Evolutionary conservation across 2,113 vertebrate species (phyloP).

Genomic region (Oreochromis tanganicae): DNA sequence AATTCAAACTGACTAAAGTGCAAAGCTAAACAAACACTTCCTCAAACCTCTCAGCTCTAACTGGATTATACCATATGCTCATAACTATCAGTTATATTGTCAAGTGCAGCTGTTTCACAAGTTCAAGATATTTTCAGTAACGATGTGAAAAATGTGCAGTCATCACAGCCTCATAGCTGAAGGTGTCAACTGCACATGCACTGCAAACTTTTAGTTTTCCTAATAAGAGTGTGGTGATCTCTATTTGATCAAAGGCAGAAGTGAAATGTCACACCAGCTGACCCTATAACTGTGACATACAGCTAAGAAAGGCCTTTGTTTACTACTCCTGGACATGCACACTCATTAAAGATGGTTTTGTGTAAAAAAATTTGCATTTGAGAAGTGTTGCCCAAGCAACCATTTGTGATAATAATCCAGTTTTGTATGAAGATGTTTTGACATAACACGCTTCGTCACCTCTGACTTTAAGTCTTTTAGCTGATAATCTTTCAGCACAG

Average conservation of each 20-base stretch:
- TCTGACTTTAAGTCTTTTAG: background rate
- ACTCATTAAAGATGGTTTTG: background rate
- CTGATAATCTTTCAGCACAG: background rate
- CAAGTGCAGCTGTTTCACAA: background rate
- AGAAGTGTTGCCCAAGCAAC: slow-evolving; percentile 33
- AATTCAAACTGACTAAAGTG: background rate
- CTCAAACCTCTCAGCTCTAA: background rate
- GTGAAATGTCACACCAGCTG: background rate
- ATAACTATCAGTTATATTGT: background rate
- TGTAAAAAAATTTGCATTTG: background rate
- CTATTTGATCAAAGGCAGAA: background rate
- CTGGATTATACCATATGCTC: background rate
- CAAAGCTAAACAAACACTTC: background rate
- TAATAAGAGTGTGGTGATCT: background rate
- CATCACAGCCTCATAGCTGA: background rate
- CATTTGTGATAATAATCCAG: background rate
- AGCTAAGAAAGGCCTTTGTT: background rate
- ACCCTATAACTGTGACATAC: background rate
- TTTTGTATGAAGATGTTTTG: background rate
- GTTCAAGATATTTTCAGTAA: background rate
- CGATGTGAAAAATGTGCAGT: background rate
- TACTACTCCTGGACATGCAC: background rate
- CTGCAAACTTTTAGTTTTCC: background rate
- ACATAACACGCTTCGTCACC: background rate
- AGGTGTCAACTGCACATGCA: background rate